These are phyloP conservation scores for Platysteira castanea DNA, from an alignment of 2,113 vertebrate species.

Conservation along the genomic window DNA sequence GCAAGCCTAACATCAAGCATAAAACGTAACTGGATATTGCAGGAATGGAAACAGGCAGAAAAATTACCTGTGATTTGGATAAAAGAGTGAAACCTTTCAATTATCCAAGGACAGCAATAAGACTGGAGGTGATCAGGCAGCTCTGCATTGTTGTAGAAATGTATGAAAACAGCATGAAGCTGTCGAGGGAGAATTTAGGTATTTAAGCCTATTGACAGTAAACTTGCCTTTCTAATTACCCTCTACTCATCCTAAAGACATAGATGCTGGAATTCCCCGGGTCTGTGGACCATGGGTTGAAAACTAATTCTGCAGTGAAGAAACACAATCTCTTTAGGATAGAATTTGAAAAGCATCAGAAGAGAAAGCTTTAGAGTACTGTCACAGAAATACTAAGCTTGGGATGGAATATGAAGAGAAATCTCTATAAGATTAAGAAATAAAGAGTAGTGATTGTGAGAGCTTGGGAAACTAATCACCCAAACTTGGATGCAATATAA, in stretches of 20 bases:
- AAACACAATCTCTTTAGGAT: not conserved
- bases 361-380: not conserved
- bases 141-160: not conserved
- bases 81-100: not conserved
- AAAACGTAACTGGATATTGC: not conserved
- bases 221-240: not conserved
- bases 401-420: not conserved
- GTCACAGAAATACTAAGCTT: not conserved
- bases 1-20: not conserved
- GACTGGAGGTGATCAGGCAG: not conserved
- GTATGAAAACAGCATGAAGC: not conserved
- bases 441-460: not conserved
- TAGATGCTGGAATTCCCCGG: not conserved
- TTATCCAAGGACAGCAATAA: not conserved
- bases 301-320: not conserved
- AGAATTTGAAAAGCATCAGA: not conserved
- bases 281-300: not conserved
- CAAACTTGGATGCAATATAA: not conserved
- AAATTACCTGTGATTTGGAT: not conserved
- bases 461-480: not conserved
- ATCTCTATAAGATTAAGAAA: not conserved
- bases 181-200: not conserved
- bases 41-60: not conserved
- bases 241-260: not conserved
- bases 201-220: not conserved